Evolutionary conservation across 2,113 vertebrate species (phyloP), one percentile per base, ranked within the genome.

Genomic region (Scalopus aquaticus): DNA sequence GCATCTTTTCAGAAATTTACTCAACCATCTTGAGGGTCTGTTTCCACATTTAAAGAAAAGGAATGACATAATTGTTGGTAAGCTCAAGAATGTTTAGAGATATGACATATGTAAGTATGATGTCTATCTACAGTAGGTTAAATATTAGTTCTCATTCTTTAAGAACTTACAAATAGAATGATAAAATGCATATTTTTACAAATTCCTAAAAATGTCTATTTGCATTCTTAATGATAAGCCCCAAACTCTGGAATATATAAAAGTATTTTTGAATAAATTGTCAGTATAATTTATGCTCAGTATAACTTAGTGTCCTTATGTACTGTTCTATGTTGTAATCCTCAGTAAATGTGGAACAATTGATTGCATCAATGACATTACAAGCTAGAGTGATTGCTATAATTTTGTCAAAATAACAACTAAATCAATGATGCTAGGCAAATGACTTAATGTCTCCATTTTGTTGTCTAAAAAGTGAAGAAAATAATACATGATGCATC

Each of bases 391-490:
- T 79, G 13, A 6, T 42, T 93, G 39, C 32, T 95, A 51, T 42
- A 94, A 12, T 85, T 93, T 88, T 80, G 79, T 79, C 64, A 91
- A 90, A 95, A 90, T 67, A 93, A 60, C 39, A 91, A 81, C 49
- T 81, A 94, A 90, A 95, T 58, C n/a, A 95, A 28, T 49, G 54
- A 74, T 78, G 67, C 72, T 90, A 19, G 86, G 35, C 56, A 92
- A 95, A 89, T 91, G 56, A 81, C 73, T 96, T 92, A 49, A 79
- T 91, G 60, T 89, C 30, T 93, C 39, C 44, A 89, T 76, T 89
- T 88, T 93, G 6, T 96, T 88, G 85, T 87, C 28, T 58, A 58
- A 86, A 93, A 94, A 95, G 80, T 86, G 73, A 88, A 92, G 72
- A 81, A 91, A 94, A 91, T 88, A 88, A 95, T 73, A 62, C 16